Percentiles rank a stretch among this genome's conserved stretches.
Evolutionary conservation across 2,113 vertebrate genomes (phyloP).

Genomic region (Periophthalmodon schlosseri): DNA sequence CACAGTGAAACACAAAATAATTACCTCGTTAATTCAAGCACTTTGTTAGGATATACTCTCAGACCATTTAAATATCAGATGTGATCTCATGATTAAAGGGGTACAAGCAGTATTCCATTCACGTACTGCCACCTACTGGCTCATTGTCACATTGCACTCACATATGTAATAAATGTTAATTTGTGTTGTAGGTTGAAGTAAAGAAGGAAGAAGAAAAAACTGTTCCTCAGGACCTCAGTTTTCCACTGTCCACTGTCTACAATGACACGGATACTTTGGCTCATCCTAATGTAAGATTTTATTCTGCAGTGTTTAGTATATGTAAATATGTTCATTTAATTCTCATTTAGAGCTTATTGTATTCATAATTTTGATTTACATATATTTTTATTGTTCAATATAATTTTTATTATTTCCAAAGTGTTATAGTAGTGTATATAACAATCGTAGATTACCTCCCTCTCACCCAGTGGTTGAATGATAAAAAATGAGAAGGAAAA

Average conservation of each 20-base stretch:
- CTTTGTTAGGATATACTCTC: not conserved
- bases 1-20: no score
- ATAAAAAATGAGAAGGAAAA: constrained; percentile 72
- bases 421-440: constrained; percentile 47
- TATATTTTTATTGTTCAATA: constrained; percentile 6
- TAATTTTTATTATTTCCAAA: constrained; percentile 9
- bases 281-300: constrained; percentile 87
- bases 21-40: no score
- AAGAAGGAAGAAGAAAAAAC: constrained; percentile 61
- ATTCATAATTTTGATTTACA: not conserved
- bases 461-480: constrained; percentile 43
- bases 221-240: constrained; percentile 65
- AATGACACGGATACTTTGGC: constrained; percentile 89
- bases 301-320: not conserved
- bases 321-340: not conserved
- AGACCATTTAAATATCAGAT: not conserved
- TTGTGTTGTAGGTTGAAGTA: constrained; percentile 52
- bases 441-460: constrained; percentile 40
- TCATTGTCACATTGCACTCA: constrained; percentile 18
- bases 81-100: not conserved
- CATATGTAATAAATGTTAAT: not conserved
- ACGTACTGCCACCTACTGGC: constrained; percentile 68
- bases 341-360: not conserved
- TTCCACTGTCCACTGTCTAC: constrained; percentile 90
- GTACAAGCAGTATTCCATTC: not conserved